Percentiles rank a stretch among this genome's conserved stretches.
phyloP scores from a whole-genome alignment of 2,888 invertebrate genomes.

The Rhingia rostrata region DNA sequence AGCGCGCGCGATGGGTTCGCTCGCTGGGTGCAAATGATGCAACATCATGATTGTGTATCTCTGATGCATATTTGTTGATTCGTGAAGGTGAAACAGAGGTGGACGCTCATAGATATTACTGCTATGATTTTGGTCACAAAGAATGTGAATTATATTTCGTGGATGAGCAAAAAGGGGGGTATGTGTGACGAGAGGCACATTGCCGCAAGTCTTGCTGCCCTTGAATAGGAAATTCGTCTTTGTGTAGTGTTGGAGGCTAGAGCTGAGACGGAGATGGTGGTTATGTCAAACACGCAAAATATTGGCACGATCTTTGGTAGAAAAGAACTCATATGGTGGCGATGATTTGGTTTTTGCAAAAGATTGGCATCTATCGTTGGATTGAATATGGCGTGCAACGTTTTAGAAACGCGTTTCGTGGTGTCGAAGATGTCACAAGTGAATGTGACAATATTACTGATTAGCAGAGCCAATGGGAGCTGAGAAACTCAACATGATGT shows the following conservation, averaged over 20 bases:
- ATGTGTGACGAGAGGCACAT: background rate
- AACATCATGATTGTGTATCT: conserved; percentile 50
- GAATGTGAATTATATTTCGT: conserved; percentile 62
- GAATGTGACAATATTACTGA: too few relatives aligned
- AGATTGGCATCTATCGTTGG: too few relatives aligned
- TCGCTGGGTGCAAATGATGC: conserved; percentile 54
- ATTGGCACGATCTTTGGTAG: conserved; percentile 49
- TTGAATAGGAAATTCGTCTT: conserved; percentile 38
- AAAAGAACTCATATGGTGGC: background rate
- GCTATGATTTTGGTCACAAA: conserved; percentile 57
- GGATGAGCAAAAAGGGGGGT: background rate
- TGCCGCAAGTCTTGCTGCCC: conserved; percentile 38
- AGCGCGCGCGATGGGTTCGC: background rate
- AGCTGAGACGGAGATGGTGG: conserved; percentile 31
- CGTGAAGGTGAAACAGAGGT: conserved; percentile 68
- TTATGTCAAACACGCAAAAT: conserved; percentile 59
- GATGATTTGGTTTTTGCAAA: background rate
- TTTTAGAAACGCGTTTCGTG: too few relatives aligned
- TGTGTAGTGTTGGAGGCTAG: background rate
- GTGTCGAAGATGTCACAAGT: too few relatives aligned
- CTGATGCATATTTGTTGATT: conserved; percentile 64
- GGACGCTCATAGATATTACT: conserved; percentile 60
- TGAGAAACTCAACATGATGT: too few relatives aligned
- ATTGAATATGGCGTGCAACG: too few relatives aligned
- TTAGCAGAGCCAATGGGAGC: too few relatives aligned